Conservation (phyloP, 2,888 invertebrate genomes). For the Spodoptera littoralis region DNA sequence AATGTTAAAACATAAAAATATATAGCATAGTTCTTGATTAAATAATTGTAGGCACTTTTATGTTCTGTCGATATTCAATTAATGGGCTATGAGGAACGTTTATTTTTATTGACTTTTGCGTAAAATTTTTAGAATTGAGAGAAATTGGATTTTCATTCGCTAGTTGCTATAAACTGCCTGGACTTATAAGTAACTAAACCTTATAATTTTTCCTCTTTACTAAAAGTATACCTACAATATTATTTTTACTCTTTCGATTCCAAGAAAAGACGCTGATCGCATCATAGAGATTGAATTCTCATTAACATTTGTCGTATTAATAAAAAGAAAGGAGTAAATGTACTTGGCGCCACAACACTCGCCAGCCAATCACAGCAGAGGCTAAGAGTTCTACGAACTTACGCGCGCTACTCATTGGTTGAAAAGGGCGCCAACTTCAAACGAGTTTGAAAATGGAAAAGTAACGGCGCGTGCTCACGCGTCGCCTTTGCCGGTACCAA, state of each 20-base stretch:
- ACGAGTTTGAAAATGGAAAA: constrained; percentile 72
- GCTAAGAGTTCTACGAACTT: constrained; percentile 83
- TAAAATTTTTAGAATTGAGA: too few species aligned
- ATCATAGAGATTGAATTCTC: constrained; percentile 23
- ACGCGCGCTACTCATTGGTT: constrained; percentile 69
- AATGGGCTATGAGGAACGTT: background rate
- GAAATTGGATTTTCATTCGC: too few species aligned
- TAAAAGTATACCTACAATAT: constrained; percentile 1
- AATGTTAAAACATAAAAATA: constrained; percentile 20
- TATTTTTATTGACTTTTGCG: too few species aligned
- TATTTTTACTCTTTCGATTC: constrained; percentile 5
- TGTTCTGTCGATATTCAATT: constrained; percentile 6
- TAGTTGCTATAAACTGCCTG: too few species aligned
- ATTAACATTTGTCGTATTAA: constrained; percentile 35
- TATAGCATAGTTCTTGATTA: constrained; percentile 14
- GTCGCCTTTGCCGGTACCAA: constrained; percentile 45
- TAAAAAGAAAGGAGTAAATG: constrained; percentile 50
- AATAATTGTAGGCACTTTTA: constrained; percentile 30
- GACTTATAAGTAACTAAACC: too few species aligned
- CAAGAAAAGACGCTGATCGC: constrained; percentile 12
- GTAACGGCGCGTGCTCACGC: constrained; percentile 66
- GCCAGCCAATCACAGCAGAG: constrained; percentile 74
- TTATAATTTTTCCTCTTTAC: background rate
- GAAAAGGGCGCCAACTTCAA: constrained; percentile 75
- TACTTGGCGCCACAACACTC: constrained; percentile 57